Evolutionary conservation across 2,113 vertebrate genomes (phyloP), one percentile per base, ranked within the genome.

Genomic region (Peromyscus maniculatus): DNA sequence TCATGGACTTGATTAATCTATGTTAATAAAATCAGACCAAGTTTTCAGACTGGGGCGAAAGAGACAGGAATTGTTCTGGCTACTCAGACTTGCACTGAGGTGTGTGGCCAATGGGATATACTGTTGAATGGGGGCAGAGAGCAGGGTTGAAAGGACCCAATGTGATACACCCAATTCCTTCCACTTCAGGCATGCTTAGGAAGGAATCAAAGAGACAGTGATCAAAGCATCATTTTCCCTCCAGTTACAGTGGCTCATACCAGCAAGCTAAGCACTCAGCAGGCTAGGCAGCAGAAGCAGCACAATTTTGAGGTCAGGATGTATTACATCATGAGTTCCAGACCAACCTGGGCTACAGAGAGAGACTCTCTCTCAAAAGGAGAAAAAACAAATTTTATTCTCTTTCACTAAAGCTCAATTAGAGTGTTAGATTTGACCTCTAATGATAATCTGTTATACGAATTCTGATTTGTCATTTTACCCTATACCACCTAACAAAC

Each of bases 1-100:
- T 94, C 49, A 49, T 86, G 19, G 8, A 86, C 66, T 7, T 89
- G 71, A 33, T 86, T 33, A 79, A 52, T 69, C 95, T 90, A 79
- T 89, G 71, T 94, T 64, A 86, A 91, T 33, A 91, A 93, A 92
- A 89, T 49, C 71, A 75, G 83, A 88, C 13, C 43, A 43, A 74
- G 10, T 79, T 71, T 86, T 22, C 28, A 19, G 33, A 31, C 64
- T 46, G 79, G 19, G 19, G 7, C 22, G 59, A 21, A 39, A 88
- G 72, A 62, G 74, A 55, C 49, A 66, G 28, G 74, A 90, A 75
- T 17, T 78, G 10, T 52, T 16, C 11, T 64, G 83, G 74, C 22
- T 78, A 12, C 66, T 39, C 33, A 39, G n/a, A 72, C 12, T 28
- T 43, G 11, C 19, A 28, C 5, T 88, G 16, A 12, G 9, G 26